Base-by-base conservation (phyloP, 1,140 invertebrate species). In the Paralvinella palmiformis region DNA sequence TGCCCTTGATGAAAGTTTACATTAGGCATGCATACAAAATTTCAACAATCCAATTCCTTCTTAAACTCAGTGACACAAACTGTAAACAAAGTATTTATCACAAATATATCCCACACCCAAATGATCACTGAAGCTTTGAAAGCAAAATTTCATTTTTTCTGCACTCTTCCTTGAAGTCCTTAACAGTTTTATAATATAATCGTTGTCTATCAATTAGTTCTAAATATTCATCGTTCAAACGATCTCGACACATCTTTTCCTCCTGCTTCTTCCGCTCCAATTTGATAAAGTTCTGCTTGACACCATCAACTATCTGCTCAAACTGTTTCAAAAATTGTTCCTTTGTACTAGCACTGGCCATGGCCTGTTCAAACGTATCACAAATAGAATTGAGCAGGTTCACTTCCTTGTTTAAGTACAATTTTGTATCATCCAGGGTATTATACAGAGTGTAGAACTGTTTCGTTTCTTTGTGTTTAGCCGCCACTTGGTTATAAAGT, bases 361-460 rank as follows among this genome's bases (percentile, higher is more conserved):
- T 83, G 0, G 78, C 83, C 91, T 91, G 86, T 67, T 88, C 86
- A 82, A 94, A 96, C 77, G 89, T 94, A 72, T 97, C 92, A 69
- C 92, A 86, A 67, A 98, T 94, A 0, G 94, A 97, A 83, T 97
- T 96, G 5, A 98, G 80, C 44, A 98, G 81, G 24, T 88, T 78
- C 6, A 79, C 83, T 82, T 98, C 94, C 77, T 94, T 96, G 52
- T 88, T 88, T 65, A 96, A 85, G 80, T 96, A 97, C 31, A 89
- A 82, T 77, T 92, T 91, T 3, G 91, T 91, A 81, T 97, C 94
- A 77, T 94, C 89, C n/a, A 98, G 82, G 4, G 91, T 94, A 81
- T 98, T 98, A 78, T 96, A 95, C 59, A 97, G 83, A 32, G 91
- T 95, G 75, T 94, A 98, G 83, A 94, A 96, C 82, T 97, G 92